phyloP scores from a whole-genome alignment of 1,140 invertebrate genomes.

The Metaphire vulgaris region DNA sequence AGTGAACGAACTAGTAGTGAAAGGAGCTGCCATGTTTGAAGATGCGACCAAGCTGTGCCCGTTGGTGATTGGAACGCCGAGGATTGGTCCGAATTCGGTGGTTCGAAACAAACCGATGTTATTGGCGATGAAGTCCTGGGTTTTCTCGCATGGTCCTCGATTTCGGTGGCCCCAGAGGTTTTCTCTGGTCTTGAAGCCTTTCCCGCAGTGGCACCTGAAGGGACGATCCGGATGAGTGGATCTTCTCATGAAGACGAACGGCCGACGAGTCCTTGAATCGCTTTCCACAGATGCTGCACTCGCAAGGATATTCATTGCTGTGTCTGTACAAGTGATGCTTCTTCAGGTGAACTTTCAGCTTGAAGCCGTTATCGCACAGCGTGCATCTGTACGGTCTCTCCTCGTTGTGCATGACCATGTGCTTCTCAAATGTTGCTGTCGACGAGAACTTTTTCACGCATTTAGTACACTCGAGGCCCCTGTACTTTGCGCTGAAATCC shows the following conservation, averaged over 20 bases:
- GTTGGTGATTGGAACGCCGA: neutral
- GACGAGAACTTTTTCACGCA: constrained; percentile 21
- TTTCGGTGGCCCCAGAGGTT: constrained; percentile 31
- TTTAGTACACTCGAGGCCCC: constrained; percentile 8
- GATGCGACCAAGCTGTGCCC: neutral
- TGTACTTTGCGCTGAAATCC: neutral
- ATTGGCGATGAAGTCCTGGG: neutral
- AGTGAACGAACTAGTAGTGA: neutral
- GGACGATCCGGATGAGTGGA: constrained; percentile 30
- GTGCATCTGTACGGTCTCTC: constrained; percentile 23
- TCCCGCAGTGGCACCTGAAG: constrained; percentile 29
- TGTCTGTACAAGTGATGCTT: constrained; percentile 30
- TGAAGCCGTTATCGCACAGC: constrained; percentile 27
- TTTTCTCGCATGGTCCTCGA: constrained; percentile 12
- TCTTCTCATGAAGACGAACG: constrained; percentile 27
- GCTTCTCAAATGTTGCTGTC: constrained; percentile 16
- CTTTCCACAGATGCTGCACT: constrained; percentile 32
- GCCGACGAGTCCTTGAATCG: constrained; percentile 31
- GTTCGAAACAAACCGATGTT: neutral
- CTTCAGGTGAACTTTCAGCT: constrained; percentile 32
- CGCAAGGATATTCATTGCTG: constrained; percentile 29
- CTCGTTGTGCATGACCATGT: constrained; percentile 19
- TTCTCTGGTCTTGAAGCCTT: constrained; percentile 29
- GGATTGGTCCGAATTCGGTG: neutral
- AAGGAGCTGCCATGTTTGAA: neutral